These are phyloP conservation scores for Fistularia tabacaria DNA, from an alignment of 2,797 vertebrate genomes.

Conservation along the genomic window DNA sequence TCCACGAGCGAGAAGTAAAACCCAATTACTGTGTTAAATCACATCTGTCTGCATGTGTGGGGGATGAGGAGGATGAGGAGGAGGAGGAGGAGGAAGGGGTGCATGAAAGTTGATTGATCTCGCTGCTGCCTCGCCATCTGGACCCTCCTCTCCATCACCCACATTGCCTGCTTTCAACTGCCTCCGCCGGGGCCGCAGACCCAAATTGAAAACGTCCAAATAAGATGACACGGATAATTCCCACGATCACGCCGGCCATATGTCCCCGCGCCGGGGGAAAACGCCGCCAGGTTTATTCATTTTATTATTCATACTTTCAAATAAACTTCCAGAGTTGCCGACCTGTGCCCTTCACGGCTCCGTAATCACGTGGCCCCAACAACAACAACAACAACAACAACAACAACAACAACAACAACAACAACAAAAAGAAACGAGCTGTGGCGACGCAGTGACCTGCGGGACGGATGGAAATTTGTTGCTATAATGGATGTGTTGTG, in stretches of 20 bases:
- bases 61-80: too few species aligned
- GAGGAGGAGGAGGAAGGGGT: slow-evolving; percentile 48
- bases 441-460: too few species aligned
- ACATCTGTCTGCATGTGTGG: slow-evolving; percentile 66
- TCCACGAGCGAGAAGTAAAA: slow-evolving; percentile 51
- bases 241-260: slow-evolving; percentile 81
- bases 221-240: slow-evolving; percentile 85
- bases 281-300: slow-evolving; percentile 66
- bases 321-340: slow-evolving; percentile 70
- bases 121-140: slow-evolving; percentile 71
- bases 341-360: too few species aligned
- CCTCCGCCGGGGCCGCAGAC: slow-evolving; percentile 77
- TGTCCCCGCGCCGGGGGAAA: slow-evolving; percentile 78
- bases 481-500: too few species aligned
- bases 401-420: too few species aligned
- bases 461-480: too few species aligned
- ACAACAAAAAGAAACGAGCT: too few species aligned
- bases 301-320: slow-evolving; percentile 76
- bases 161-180: slow-evolving; percentile 72
- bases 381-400: too few species aligned
- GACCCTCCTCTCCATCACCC: slow-evolving; percentile 68
- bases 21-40: slow-evolving; percentile 67
- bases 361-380: too few species aligned
- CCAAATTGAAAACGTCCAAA: slow-evolving; percentile 84
- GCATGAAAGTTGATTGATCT: slow-evolving; percentile 70